Evolutionary conservation across 2,888 invertebrate species (phyloP), one percentile per base, ranked within the genome.

Genomic region (Cephalotes varians): DNA sequence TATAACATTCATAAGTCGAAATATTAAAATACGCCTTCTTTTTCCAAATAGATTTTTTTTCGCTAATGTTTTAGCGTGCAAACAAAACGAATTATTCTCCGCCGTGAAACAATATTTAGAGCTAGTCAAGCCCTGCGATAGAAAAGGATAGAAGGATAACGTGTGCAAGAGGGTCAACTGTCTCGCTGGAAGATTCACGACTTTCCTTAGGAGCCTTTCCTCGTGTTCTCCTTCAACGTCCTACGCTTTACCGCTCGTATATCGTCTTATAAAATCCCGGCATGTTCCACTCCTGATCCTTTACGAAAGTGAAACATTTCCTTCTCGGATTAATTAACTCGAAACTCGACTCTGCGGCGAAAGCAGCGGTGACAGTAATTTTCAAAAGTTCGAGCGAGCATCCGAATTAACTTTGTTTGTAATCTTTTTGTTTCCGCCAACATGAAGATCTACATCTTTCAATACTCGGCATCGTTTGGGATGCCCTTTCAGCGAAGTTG

Each of bases 161-260:
- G 40, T 4, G 40, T 54, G 71, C 40, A 21, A 56, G 21, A 56
- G 71, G 56, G 54, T 69, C 71, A 69, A 54, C 21, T 44, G 71
- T 77, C 40, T 12, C 15, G 21, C 12, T 77, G 71, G 69, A 77
- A 69, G 25, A 77, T 77, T 77, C 71, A 77, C 44, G 77, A 56
- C 7, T 44, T 10, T 54, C 21, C 44, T 51, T 51, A 65, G 25
- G 18, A 65, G 64, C 47, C 56, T 58, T 58, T 58, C 6, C 25
- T 18, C 44, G 18, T 51, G 34, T 62, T 18, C 62, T 62, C 28
- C 34, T 49, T 74, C 37, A 49, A 74, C 7, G 28, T 44, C 4
- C 44, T n/a, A 21, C 18, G 21, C 21, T 37, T 67, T 31, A 54
- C 10, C 18, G 51, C 21, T 49, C 74, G 34, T 62, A 34, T 34